Evolutionary conservation across 2,113 vertebrate genomes (phyloP).

Genomic region (Strix uralensis): DNA sequence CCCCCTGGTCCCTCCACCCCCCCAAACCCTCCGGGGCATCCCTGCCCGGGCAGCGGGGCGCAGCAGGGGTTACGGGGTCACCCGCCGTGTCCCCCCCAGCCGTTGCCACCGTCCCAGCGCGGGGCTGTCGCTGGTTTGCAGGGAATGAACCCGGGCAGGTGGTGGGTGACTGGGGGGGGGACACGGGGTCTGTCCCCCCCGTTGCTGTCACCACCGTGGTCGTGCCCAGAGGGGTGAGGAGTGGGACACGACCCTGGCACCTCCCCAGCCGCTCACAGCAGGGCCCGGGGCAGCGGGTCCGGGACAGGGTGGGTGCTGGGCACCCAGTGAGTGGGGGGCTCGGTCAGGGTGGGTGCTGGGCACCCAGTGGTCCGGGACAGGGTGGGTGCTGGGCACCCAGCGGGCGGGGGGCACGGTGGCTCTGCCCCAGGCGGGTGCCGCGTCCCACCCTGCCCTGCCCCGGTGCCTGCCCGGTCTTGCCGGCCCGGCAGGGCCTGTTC

Average conservation of each 20-base stretch:
- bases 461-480: neutral
- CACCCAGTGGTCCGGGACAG: neutral
- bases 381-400: neutral
- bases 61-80: neutral
- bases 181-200: neutral
- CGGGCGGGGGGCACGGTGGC: neutral
- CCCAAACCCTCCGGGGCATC: neutral
- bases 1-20: neutral
- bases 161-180: neutral
- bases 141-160: accelerated
- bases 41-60: too few relatives aligned
- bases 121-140: too few relatives aligned
- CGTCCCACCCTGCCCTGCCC: constrained; percentile 1
- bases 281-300: neutral
- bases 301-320: neutral
- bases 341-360: neutral
- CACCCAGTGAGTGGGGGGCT: neutral
- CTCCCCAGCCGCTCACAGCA: neutral
- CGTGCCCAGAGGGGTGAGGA: neutral
- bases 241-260: accelerated
- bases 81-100: accelerated
- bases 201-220: accelerated
- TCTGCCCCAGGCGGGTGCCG: neutral
- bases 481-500: neutral
- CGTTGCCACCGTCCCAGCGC: accelerated